These are phyloP conservation scores for Tyrannus savana DNA, from an alignment of 2,113 vertebrate species.

Conservation along the genomic window DNA sequence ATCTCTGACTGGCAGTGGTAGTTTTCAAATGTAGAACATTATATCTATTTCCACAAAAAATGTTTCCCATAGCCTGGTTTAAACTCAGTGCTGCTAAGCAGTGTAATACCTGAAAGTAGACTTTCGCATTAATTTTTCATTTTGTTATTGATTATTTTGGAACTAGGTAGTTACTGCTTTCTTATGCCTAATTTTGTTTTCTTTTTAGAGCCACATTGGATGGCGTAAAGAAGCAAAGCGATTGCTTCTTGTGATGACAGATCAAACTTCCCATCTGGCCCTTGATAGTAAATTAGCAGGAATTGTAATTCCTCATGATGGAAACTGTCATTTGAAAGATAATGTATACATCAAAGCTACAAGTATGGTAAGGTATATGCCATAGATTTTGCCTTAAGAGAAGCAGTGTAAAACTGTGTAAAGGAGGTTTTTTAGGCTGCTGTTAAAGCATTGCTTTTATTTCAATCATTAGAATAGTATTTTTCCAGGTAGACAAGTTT, in stretches of 20 bases:
- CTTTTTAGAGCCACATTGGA: conserved; percentile 85
- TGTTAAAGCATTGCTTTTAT: background rate
- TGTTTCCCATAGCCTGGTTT: background rate
- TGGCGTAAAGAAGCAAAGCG: conserved; percentile 94
- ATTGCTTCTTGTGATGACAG: conserved; percentile 95
- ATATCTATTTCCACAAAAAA: background rate
- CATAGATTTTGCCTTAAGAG: background rate
- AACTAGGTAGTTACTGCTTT: background rate
- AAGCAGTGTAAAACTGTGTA: background rate
- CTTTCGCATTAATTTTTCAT: background rate
- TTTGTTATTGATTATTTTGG: background rate
- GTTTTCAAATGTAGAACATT: background rate
- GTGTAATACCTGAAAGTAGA: background rate
- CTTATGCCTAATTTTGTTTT: conserved; percentile 31
- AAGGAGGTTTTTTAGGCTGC: background rate
- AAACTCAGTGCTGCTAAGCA: background rate
- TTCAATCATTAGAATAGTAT: background rate
- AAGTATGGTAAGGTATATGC: conserved; percentile 86
- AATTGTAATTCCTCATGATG: conserved; percentile 92
- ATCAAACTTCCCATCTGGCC: conserved; percentile 96
- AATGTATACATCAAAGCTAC: conserved; percentile 88
- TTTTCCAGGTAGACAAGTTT: background rate
- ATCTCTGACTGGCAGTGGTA: background rate
- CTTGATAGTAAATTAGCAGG: conserved; percentile 95
- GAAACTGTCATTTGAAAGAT: conserved; percentile 92